Evolutionary conservation across 2,113 vertebrate genomes (phyloP), one percentile per base, ranked within the genome.

Genomic region (Mormyrus lacerda): DNA sequence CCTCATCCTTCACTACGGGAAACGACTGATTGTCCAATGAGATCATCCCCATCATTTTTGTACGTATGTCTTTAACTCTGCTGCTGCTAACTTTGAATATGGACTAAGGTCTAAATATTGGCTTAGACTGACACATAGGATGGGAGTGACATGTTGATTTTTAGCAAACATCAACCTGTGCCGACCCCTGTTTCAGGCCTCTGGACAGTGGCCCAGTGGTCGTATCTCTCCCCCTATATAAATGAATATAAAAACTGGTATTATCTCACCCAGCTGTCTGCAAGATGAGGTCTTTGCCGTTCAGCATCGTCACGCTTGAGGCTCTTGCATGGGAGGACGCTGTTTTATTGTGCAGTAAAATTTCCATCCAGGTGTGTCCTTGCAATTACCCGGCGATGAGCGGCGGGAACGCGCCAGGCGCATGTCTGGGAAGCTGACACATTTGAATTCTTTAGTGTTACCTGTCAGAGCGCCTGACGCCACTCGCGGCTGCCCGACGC

Each of bases 331-430:
- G 51, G 42, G 53, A 55, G 48, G 69, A 73, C 10, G 9, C 51
- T 7, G 27, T 90, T 89, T 89, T 92, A 27, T 79, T 89, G 89
- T 87, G 82, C 88, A 90, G 90, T 91, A 83, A 89, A 89, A 76
- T 91, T 89, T 35, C 27, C 82, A 44, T 90, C 90, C 92, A 92
- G 91, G 91, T 92, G 93, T 93, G 90, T 89, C 79, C 79, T 84
- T 89, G 89, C 79, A 91, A 91, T 92, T 93, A 92, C 88, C 87
- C 69, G 65, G 87, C 82, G 58, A 87, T 44, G 89, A 92, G 89
- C 91, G 91, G 88, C 85, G 90, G 92, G 83, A 86, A 88, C 87
- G 87, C 90, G 58, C 65, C 47, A 79, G 86, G 53, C 83, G 85
- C 55, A 88, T 89, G 85, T 88, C 90, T 90, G 90, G 61, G 89